These are phyloP conservation scores for Hemicordylus capensis DNA, from an alignment of 2,113 vertebrate species.

Conservation along the genomic window DNA sequence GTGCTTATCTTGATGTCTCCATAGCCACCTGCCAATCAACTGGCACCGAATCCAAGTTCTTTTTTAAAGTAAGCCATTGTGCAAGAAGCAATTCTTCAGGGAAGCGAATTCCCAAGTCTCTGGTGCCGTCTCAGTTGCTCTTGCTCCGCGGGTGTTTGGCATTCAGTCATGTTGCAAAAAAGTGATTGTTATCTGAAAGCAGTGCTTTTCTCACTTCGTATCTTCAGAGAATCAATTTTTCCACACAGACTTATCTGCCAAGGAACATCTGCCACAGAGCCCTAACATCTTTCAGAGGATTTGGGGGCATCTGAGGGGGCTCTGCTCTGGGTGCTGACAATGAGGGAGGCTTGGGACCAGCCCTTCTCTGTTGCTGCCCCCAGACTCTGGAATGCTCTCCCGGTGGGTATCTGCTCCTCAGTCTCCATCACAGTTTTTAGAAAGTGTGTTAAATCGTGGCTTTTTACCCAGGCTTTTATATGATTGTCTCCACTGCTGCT, in stretches of 20 bases:
- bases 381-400: too few relatives aligned
- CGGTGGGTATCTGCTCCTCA: too few relatives aligned
- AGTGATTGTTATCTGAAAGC: background rate
- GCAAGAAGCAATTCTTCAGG: background rate
- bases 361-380: too few relatives aligned
- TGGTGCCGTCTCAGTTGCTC: background rate
- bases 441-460: too few relatives aligned
- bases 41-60: fast-evolving
- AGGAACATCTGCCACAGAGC: background rate
- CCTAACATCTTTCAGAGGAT: background rate
- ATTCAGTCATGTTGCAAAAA: background rate
- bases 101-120: constrained; percentile 30
- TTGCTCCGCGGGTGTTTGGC: background rate
- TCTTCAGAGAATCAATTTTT: background rate
- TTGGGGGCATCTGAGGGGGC: too few relatives aligned
- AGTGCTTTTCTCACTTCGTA: background rate
- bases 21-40: background rate
- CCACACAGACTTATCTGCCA: background rate
- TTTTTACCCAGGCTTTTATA: too few relatives aligned
- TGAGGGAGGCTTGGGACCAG: too few relatives aligned
- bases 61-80: constrained; percentile 19
- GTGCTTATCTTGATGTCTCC: background rate
- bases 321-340: too few relatives aligned
- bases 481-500: too few relatives aligned
- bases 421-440: too few relatives aligned